These are phyloP conservation scores for Potamarius usumacintae DNA, from an alignment of 2,113 vertebrate genomes.

Conservation along the genomic window DNA sequence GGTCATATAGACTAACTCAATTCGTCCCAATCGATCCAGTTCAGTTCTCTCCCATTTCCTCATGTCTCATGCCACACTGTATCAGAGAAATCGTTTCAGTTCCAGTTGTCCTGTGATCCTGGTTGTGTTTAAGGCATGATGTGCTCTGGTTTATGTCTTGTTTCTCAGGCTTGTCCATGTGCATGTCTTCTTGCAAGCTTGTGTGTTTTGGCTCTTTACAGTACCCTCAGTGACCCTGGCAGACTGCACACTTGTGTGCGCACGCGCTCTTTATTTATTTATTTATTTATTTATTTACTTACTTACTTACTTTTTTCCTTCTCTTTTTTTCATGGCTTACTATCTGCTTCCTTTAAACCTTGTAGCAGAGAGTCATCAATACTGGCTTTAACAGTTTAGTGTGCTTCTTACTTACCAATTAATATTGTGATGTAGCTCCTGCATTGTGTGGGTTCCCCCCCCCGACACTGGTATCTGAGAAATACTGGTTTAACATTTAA, in stretches of 20 bases:
- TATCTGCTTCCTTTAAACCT: not conserved
- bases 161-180: constrained; percentile 22
- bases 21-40: constrained; percentile 38
- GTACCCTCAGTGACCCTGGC: not conserved
- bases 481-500: not conserved
- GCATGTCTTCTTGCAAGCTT: constrained; percentile 34
- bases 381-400: not conserved
- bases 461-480: not conserved
- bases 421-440: not conserved
- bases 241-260: not conserved
- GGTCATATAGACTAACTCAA: constrained; percentile 52
- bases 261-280: not conserved
- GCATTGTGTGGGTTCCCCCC: not conserved
- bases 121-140: constrained; percentile 26
- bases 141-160: not conserved
- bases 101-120: constrained; percentile 34
- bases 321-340: not conserved
- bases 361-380: not conserved
- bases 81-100: constrained; percentile 45
- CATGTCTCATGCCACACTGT: constrained; percentile 44
- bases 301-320: not conserved
- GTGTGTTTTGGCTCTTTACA: not conserved
- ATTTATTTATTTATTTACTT: no score
- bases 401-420: not conserved
- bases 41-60: constrained; percentile 45